Base-by-base conservation (phyloP, 1,140 invertebrate genomes). In the Hormaphis cornu region DNA sequence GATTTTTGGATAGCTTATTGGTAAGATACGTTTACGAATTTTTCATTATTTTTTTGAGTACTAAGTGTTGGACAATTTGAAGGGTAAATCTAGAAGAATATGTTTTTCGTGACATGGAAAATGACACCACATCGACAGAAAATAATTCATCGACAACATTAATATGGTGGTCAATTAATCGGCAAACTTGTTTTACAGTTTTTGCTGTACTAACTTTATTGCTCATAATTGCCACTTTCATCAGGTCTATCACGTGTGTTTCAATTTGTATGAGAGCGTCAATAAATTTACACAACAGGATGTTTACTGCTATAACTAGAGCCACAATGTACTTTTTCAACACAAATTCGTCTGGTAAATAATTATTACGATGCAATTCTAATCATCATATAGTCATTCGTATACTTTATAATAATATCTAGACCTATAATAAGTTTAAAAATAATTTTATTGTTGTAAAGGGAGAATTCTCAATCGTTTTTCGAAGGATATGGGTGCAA, bases 301-400 rank as follows among this genome's bases (percentile, higher is more conserved):
- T 96, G 87, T 95, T 95, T 74, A 77, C 80, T 12, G 86, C 86
- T 58, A 84, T 97, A 2, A 84, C 92, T 22, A 81, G 87, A 7
- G 87, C 89, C 0, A 89, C 88, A 0, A 93, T 95, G 83, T 81
- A 83, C 7, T 96, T 96, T 78, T 96, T 96, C 78, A 92, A 94
- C 73, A 87, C 85, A 10, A 95, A 95, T 77, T 87, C 90, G 7
- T 84, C 75, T 30, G 85, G 79, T 78, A 73, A 37, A 42, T 3
- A 24, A 73, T 66, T 24, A 71, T 70, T 22, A 22, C 30, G 30
- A 26, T 16, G 42, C 10, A 26, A 52, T 30, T 56, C 6, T 1
- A 35, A 40, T 22, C 48, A 26, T 28, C 46, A 12, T 59, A 22
- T 40, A 30, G 33, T 70, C 10, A 7, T 9, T 63, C 10, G 3